These are phyloP conservation scores for Ameiurus melas DNA, from an alignment of 2,113 vertebrate species.

Conservation along the genomic window DNA sequence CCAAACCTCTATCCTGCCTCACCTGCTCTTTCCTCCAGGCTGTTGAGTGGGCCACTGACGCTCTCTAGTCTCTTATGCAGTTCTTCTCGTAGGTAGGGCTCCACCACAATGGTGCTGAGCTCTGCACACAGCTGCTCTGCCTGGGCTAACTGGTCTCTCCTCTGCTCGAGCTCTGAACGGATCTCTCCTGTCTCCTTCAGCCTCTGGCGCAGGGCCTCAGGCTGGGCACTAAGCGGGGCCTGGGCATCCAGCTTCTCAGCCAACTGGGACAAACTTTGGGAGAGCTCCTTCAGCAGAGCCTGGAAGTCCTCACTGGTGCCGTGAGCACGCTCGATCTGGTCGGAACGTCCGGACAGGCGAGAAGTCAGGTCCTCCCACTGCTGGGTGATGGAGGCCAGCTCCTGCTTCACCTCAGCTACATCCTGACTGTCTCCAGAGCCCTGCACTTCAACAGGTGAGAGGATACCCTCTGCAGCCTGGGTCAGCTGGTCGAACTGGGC, in stretches of 20 bases:
- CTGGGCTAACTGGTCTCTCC: constrained; percentile 78
- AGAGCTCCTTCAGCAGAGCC: constrained; percentile 81
- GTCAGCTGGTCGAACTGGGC: constrained; percentile 93
- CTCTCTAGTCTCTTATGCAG: constrained; percentile 88
- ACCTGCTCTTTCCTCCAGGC: constrained; percentile 94
- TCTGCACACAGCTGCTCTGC: constrained; percentile 84
- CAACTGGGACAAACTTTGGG: constrained; percentile 79
- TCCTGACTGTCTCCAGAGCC: constrained; percentile 77
- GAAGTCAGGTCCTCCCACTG: constrained; percentile 87
- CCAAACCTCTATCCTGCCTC: constrained; percentile 35
- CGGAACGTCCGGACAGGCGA: constrained; percentile 82
- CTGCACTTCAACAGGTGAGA: constrained; percentile 70
- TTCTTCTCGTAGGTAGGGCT: constrained; percentile 94
- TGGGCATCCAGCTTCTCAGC: constrained; percentile 82
- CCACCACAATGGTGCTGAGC: constrained; percentile 87
- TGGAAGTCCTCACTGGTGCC: constrained; percentile 90
- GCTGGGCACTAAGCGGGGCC: constrained; percentile 86
- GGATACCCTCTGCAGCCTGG: constrained; percentile 86
- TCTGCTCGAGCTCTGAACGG: constrained; percentile 86
- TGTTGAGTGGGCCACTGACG: constrained; percentile 84
- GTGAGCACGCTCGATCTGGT: constrained; percentile 88
- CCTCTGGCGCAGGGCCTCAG: constrained; percentile 87
- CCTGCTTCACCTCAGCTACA: constrained; percentile 77
- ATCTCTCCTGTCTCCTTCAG: constrained; percentile 94
- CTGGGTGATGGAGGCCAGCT: constrained; percentile 82